Evolutionary conservation across 2,888 invertebrate species (phyloP).

Genomic region (Clistopyga incitator): DNA sequence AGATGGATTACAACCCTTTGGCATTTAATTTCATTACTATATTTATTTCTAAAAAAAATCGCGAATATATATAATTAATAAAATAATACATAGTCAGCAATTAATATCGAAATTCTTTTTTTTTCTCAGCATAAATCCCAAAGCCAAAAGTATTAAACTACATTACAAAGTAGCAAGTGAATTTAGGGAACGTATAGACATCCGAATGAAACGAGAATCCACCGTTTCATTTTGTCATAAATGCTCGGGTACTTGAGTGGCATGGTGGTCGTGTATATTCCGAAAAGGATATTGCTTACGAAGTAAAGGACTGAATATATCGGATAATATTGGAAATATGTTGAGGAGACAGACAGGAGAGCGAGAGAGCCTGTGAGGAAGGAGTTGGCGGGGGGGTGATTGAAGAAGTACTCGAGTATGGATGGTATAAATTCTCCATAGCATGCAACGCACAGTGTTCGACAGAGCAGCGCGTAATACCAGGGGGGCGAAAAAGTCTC

Average conservation of each 20-base stretch:
- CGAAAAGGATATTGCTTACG: constrained; percentile 17
- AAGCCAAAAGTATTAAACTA: neutral
- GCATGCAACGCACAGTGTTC: neutral
- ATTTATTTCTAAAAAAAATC: no score
- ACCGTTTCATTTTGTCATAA: neutral
- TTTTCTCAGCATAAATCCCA: neutral
- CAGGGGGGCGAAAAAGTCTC: neutral
- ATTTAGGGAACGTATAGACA: neutral
- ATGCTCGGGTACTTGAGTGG: neutral
- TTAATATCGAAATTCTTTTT: no score
- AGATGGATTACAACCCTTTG: no score
- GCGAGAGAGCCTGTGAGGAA: neutral
- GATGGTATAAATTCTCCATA: constrained; percentile 2
- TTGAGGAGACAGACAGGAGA: neutral
- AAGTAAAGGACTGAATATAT: neutral
- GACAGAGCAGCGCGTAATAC: neutral
- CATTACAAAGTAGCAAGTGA: neutral
- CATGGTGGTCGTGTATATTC: neutral
- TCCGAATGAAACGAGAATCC: neutral
- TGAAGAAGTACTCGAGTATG: neutral
- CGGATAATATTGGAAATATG: constrained; percentile 14
- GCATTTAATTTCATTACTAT: no score
- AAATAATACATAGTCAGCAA: no score
- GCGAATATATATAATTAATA: no score
- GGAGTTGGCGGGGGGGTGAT: neutral